phyloP scores from a whole-genome alignment of 2,797 vertebrate species.

The Lindbergichthys nudifrons region DNA sequence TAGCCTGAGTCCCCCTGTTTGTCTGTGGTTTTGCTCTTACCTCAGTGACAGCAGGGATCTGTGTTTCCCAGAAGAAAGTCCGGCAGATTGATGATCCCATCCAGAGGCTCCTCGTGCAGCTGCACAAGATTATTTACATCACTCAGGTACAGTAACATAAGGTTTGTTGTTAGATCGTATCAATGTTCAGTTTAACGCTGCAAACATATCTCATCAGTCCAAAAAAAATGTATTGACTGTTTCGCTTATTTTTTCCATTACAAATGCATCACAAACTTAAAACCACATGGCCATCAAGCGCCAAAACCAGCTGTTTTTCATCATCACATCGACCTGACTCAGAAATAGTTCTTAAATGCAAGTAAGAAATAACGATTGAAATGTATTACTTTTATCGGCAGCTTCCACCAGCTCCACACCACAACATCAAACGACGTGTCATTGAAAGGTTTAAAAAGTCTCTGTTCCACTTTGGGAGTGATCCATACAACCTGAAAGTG shows the following conservation, averaged over 20 bases:
- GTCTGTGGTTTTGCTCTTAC: slow-evolving; percentile 30
- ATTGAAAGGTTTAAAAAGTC: slow-evolving; percentile 92
- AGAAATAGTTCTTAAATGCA: not conserved
- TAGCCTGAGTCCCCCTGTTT: not conserved
- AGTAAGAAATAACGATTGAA: not conserved
- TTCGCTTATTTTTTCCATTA: not conserved
- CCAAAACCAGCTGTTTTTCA: not conserved
- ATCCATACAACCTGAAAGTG: slow-evolving; percentile 87
- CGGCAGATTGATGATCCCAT: slow-evolving; percentile 92
- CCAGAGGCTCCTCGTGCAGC: slow-evolving; percentile 90
- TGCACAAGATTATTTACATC: slow-evolving; percentile 94
- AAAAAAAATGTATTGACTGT: not conserved
- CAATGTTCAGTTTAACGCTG: not conserved
- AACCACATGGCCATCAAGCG: not conserved
- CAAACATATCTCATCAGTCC: not conserved
- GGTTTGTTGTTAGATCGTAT: not conserved
- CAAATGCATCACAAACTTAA: not conserved
- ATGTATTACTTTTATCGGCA: slow-evolving; percentile 55
- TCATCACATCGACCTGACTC: not conserved
- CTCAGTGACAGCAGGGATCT: slow-evolving; percentile 87
- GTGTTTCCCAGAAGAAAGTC: slow-evolving; percentile 91
- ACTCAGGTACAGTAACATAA: slow-evolving; percentile 82
- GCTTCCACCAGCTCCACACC: slow-evolving; percentile 89
- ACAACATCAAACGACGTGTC: slow-evolving; percentile 85
- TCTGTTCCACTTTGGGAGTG: slow-evolving; percentile 89